These are phyloP conservation scores for Chloromyia formosa DNA, from an alignment of 2,888 invertebrate genomes.

Conservation along the genomic window DNA sequence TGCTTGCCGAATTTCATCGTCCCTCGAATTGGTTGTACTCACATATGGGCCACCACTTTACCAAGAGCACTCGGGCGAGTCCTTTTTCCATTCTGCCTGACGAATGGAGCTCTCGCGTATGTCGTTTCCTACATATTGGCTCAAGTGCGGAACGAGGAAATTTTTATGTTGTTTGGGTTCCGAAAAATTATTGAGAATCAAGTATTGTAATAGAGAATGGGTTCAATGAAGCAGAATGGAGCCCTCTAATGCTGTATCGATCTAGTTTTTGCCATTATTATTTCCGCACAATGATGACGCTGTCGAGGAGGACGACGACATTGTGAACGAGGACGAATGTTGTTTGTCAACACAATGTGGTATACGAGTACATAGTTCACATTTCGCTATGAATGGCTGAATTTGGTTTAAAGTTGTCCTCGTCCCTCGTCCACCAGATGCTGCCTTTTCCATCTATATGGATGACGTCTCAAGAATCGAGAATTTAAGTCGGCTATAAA, in stretches of 20 bases:
- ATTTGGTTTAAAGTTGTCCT: background rate
- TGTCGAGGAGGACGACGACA: background rate
- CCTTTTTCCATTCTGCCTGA: background rate
- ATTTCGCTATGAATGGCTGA: constrained; percentile 14
- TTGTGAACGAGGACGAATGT: constrained; percentile 18
- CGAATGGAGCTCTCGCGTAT: no score
- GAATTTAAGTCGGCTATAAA: constrained; percentile 2
- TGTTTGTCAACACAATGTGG: constrained; percentile 39
- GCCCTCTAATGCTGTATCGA: constrained; percentile 11
- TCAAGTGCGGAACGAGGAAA: constrained; percentile 9
- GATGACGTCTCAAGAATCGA: background rate
- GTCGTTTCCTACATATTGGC: no score
- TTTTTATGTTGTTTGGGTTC: constrained; percentile 16
- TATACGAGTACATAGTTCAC: constrained; percentile 17
- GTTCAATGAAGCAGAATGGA: constrained; percentile 32
- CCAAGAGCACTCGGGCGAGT: background rate
- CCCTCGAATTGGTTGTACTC: background rate
- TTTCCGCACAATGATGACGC: constrained; percentile 14
- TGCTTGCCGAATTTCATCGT: constrained; percentile 24
- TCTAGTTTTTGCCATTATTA: constrained; percentile 10
- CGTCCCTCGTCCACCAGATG: constrained; percentile 14
- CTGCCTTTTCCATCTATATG: constrained; percentile 22
- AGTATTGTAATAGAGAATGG: constrained; percentile 19
- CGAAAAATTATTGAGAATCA: constrained; percentile 25
- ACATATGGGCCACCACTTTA: no score